Conservation (phyloP, 1,140 invertebrate genomes). For the Eubasilissa regina region DNA sequence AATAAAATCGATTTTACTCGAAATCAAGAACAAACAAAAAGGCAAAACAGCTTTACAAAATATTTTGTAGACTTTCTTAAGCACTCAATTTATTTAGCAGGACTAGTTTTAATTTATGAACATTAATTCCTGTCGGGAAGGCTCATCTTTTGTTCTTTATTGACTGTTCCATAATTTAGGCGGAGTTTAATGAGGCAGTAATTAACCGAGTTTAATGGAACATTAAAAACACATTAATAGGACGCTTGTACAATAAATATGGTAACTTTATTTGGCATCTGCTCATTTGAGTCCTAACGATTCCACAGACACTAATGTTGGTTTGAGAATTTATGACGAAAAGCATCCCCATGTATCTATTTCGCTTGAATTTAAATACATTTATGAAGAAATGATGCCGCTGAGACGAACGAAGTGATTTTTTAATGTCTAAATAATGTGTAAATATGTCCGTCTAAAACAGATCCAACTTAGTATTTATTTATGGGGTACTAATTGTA, state of each 20-base stretch:
- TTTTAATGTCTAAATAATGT: too few species aligned
- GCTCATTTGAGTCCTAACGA: slow-evolving; percentile 30
- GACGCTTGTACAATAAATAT: slow-evolving; percentile 32
- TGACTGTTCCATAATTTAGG: slow-evolving; percentile 17
- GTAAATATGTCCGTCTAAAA: too few species aligned
- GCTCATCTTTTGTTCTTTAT: slow-evolving; percentile 24
- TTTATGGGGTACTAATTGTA: too few species aligned
- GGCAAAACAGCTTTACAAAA: too few species aligned
- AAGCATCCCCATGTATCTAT: slow-evolving; percentile 23
- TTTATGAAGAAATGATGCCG: not conserved
- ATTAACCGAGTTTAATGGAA: slow-evolving; percentile 18
- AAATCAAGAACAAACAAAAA: too few species aligned
- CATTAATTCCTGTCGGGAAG: not conserved
- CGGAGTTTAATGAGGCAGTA: slow-evolving; percentile 28
- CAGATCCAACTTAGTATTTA: too few species aligned
- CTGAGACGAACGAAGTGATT: too few species aligned
- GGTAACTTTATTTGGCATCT: slow-evolving; percentile 37
- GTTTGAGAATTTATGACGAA: slow-evolving; percentile 11
- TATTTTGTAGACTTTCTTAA: too few species aligned
- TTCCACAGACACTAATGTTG: slow-evolving; percentile 10
- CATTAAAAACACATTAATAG: slow-evolving; percentile 40
- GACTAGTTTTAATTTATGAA: too few species aligned
- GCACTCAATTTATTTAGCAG: too few species aligned
- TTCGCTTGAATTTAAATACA: not conserved
- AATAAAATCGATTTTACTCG: too few species aligned